Evolutionary conservation across 2,797 vertebrate genomes (phyloP), one percentile per base, ranked within the genome.

Genomic region (Rhinatrema bivittatum): DNA sequence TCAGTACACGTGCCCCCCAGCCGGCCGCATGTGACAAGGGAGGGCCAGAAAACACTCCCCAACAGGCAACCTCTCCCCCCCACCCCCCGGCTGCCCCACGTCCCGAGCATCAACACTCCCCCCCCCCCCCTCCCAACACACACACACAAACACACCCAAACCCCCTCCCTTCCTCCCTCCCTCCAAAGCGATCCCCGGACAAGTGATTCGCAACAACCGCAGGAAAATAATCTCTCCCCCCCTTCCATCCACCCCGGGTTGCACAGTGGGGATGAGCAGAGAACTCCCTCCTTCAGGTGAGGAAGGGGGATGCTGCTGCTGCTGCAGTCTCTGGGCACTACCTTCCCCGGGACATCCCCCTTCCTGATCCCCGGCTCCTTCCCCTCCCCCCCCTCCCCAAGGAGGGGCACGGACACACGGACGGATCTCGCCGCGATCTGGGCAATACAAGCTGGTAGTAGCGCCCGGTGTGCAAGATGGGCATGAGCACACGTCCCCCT

Each of bases 61-160:
- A 7, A 24, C 7, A 6, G 9, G 6, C 15, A 16, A 16, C 6
- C 11, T 15, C 15, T 16, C 15, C 10, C 10, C 26, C 15, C 28
- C 16, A 28, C 10, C 15, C 28, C 23, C 59, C 46, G 50, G 50
- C 59, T 47, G 49, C 23, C 23, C 23, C 23, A 23, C 23, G 23
- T 23, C 56, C 52, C 42, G 36, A 55, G 55, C 55, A 51, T 45
- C 48, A 52, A n/a, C n/a, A n/a, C n/a, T n/a, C 42, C 51, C 55
- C 60, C 60, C 55, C 55, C 60, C 59, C 28, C 40, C 41, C 42
- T 50, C 52, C 60, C 55, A n/a, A n/a, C n/a, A n/a, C n/a, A n/a
- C n/a, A n/a, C n/a, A n/a, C n/a, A n/a, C n/a, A n/a, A n/a, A n/a
- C n/a, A n/a, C 52, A 8, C 52, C 56, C 31, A 56, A 56, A 56